These are phyloP conservation scores for Oryzias melastigma DNA, from an alignment of 2,113 vertebrate genomes.

Conservation along the genomic window DNA sequence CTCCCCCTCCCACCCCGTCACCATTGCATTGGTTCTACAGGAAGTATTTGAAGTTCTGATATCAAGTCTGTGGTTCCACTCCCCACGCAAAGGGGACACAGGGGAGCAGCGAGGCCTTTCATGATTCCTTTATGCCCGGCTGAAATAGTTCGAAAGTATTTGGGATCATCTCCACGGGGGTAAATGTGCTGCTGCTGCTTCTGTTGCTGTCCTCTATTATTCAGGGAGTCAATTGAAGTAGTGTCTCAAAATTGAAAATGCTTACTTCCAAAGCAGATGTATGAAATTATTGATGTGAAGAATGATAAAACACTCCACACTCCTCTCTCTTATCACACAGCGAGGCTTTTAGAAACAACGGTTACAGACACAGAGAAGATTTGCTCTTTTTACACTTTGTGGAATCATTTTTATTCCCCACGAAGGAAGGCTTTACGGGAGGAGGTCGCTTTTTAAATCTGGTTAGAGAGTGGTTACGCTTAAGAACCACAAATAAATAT, in stretches of 20 bases:
- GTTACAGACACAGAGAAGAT: constrained; percentile 17
- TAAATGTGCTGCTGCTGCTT: constrained; percentile 58
- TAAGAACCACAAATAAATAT: background rate
- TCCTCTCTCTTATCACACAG: constrained; percentile 46
- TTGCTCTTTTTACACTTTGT: constrained; percentile 14
- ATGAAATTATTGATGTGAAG: constrained; percentile 67
- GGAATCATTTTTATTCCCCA: background rate
- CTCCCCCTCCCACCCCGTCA: constrained; percentile 62
- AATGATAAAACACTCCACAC: constrained; percentile 36
- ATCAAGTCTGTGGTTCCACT: constrained; percentile 72
- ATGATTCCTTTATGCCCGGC: constrained; percentile 74
- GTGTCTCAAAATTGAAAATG: constrained; percentile 57
- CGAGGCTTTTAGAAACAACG: constrained; percentile 26
- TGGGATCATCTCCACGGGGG: constrained; percentile 66
- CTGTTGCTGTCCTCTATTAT: constrained; percentile 67
- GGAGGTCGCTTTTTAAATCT: background rate
- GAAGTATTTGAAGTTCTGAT: constrained; percentile 79
- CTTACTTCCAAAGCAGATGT: constrained; percentile 47
- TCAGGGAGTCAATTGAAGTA: constrained; percentile 58
- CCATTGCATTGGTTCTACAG: constrained; percentile 73
- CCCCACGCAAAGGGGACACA: constrained; percentile 62
- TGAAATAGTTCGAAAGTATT: constrained; percentile 75
- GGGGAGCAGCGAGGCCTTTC: constrained; percentile 63
- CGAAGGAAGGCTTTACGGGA: background rate
- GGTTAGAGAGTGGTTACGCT: background rate